phyloP scores from a whole-genome alignment of 2,888 invertebrate genomes.

The Phortica magna region DNA sequence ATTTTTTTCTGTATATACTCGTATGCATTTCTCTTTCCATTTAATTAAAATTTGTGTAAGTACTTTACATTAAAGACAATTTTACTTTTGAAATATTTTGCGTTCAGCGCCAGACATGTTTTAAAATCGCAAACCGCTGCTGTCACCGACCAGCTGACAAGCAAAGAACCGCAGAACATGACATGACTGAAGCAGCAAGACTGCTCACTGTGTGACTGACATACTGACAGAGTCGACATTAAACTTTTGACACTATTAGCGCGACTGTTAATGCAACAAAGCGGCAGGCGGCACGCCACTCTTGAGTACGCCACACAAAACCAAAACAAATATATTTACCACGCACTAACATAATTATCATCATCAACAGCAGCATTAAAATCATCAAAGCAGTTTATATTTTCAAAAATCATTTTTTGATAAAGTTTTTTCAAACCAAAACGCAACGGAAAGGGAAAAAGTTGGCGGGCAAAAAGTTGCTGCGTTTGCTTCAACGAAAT shows the following conservation, averaged over 20 bases:
- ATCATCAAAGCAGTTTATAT: neutral
- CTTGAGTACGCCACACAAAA: neutral
- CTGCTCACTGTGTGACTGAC: constrained; percentile 29
- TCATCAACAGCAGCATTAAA: constrained; percentile 38
- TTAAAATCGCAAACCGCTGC: constrained; percentile 45
- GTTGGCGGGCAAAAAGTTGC: constrained; percentile 5
- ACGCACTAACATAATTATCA: constrained; percentile 36
- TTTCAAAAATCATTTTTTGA: neutral
- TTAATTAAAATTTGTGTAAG: neutral
- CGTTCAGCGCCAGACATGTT: neutral
- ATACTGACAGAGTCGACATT: constrained; percentile 67
- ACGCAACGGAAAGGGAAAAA: neutral
- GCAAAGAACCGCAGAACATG: constrained; percentile 49
- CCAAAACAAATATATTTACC: constrained; percentile 34
- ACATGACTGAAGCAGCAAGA: constrained; percentile 35
- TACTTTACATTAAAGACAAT: neutral
- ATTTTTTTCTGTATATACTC: too few relatives aligned
- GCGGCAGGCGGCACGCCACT: neutral
- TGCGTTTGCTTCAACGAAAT: constrained; percentile 27
- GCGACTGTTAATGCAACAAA: constrained; percentile 36
- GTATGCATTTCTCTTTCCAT: neutral
- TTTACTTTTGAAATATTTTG: neutral
- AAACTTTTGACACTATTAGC: constrained; percentile 75
- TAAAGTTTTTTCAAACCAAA: too few relatives aligned
- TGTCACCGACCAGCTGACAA: constrained; percentile 63